Conservation (phyloP, 2,888 invertebrate genomes). For the Agonopterix arenella region DNA sequence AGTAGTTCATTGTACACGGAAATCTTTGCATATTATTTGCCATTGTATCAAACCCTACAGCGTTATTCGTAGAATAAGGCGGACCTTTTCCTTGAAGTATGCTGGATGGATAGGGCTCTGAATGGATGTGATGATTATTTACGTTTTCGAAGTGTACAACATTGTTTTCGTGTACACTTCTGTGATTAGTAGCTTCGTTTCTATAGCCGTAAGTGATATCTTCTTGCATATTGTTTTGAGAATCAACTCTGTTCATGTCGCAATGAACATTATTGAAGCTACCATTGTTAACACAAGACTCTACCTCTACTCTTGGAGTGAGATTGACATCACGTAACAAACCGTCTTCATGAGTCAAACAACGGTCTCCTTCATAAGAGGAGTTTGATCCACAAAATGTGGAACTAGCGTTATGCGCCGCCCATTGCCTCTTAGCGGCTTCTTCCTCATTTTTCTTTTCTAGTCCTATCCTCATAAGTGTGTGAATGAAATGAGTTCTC, state of each 20-base stretch:
- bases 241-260: constrained; percentile 57
- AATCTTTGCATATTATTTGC: constrained; percentile 59
- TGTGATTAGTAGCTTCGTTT: constrained; percentile 67
- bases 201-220: constrained; percentile 43
- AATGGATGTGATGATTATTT: constrained; percentile 55
- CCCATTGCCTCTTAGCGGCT: constrained; percentile 68
- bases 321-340: constrained; percentile 73
- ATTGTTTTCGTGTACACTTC: constrained; percentile 43
- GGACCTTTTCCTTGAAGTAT: constrained; percentile 63
- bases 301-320: constrained; percentile 77
- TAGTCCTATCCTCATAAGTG: constrained; percentile 93
- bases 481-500: constrained; percentile 97
- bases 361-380: constrained; percentile 52
- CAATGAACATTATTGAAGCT: constrained; percentile 83
- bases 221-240: constrained; percentile 31
- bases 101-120: constrained; percentile 61
- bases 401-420: constrained; percentile 42
- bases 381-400: constrained; percentile 49
- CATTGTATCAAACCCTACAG: constrained; percentile 50
- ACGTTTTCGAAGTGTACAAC: constrained; percentile 57
- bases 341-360: constrained; percentile 52
- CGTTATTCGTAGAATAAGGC: constrained; percentile 40
- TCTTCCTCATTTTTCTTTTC: constrained; percentile 88
- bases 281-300: constrained; percentile 80
- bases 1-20: constrained; percentile 65